These are phyloP conservation scores for Sarcophaga bullata DNA, from an alignment of 1,140 invertebrate genomes.

Conservation along the genomic window DNA sequence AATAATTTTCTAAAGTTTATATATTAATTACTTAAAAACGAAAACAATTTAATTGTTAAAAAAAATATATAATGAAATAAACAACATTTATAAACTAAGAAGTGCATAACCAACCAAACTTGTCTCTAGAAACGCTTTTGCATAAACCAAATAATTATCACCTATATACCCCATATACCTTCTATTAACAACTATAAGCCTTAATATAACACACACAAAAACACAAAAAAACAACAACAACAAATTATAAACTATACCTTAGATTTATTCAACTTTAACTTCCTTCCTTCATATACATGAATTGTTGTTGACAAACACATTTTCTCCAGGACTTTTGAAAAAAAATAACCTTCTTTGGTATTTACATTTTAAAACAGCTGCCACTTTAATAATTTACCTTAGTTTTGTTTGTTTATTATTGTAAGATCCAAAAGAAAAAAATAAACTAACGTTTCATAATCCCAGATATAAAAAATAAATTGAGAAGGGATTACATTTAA, in stretches of 20 bases:
- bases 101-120: neutral
- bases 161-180: neutral
- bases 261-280: neutral
- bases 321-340: neutral
- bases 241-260: too few relatives aligned
- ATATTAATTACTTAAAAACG: neutral
- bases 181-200: constrained; percentile 16
- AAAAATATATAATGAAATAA: neutral
- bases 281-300: neutral
- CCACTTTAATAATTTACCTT: neutral
- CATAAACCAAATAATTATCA: constrained; percentile 20
- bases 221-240: neutral
- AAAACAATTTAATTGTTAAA: constrained; percentile 22
- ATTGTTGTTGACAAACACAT: neutral
- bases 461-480: too few relatives aligned
- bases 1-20: too few relatives aligned
- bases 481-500: neutral
- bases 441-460: neutral
- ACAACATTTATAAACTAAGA: neutral
- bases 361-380: neutral
- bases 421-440: neutral
- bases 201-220: neutral
- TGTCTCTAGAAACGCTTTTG: constrained; percentile 15
- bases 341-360: neutral
- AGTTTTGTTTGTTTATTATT: neutral